These are phyloP conservation scores for Mycteria americana DNA, from an alignment of 2,797 vertebrate genomes.

Conservation along the genomic window DNA sequence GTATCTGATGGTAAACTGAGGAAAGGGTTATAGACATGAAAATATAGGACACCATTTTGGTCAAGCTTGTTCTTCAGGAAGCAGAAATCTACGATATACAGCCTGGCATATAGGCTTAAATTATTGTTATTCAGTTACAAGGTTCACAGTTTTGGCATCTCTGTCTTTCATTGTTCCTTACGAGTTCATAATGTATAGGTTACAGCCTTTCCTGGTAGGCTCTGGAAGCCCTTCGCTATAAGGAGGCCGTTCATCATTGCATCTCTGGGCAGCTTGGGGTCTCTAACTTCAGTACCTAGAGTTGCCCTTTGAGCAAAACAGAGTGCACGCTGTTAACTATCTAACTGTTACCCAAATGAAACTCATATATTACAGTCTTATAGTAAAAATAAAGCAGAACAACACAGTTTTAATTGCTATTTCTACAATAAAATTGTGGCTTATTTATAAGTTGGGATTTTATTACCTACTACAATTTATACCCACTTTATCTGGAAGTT, in stretches of 20 bases:
- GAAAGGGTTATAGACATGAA: conserved; percentile 28
- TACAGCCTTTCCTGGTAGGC: not conserved
- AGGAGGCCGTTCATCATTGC: conserved; percentile 27
- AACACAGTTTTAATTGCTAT: conserved; percentile 69
- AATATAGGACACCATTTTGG: conserved; percentile 1
- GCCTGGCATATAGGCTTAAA: conserved; percentile 24
- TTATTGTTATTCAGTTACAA: conserved; percentile 47
- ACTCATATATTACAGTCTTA: conserved; percentile 62
- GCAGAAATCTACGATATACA: not conserved
- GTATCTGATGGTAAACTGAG: not conserved
- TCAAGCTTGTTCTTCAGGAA: not conserved
- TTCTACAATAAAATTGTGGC: conserved; percentile 71
- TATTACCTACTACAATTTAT: conserved; percentile 74
- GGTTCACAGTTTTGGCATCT: conserved; percentile 33
- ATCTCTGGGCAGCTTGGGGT: conserved; percentile 13
- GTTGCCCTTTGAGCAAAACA: conserved; percentile 38
- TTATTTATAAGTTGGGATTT: conserved; percentile 72
- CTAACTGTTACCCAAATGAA: conserved; percentile 61
- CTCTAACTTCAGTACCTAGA: not conserved
- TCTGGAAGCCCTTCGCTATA: conserved; percentile 24
- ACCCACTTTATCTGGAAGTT: conserved; percentile 69
- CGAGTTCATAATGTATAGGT: not conserved
- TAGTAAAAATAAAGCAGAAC: conserved; percentile 64
- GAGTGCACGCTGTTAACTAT: conserved; percentile 23
- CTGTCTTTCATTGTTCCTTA: conserved; percentile 9